Percentiles rank a stretch among this genome's conserved stretches.
Conservation (phyloP, 2,113 vertebrate species). For the Phaethon lepturus region DNA sequence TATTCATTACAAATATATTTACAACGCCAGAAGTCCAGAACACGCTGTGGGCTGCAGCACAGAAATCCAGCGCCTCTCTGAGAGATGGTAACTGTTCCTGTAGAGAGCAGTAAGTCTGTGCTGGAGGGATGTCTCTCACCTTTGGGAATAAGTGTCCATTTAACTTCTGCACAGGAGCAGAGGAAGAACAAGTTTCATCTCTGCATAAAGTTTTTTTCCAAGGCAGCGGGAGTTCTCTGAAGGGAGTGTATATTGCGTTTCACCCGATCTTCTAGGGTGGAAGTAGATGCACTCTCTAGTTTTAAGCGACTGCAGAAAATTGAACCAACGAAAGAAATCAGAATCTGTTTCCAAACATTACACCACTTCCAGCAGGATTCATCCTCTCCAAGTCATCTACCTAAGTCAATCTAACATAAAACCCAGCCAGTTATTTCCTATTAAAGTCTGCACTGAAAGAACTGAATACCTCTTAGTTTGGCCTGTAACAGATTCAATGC, state of each 20-base stretch:
- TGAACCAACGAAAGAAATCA: neutral
- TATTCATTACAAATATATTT: fast-evolving
- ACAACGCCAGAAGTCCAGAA: neutral
- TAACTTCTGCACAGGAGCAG: neutral
- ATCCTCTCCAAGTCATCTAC: neutral
- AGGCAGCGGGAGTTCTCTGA: conserved; percentile 88
- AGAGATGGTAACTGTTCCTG: neutral
- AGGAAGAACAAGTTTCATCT: conserved; percentile 69
- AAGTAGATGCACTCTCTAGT: conserved; percentile 89
- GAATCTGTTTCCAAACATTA: neutral
- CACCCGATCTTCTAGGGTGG: conserved; percentile 90
- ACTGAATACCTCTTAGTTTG: neutral
- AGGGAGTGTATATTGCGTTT: conserved; percentile 96
- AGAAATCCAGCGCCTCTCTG: neutral
- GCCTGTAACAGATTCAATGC: neutral
- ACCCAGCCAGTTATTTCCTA: neutral
- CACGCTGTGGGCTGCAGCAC: fast-evolving
- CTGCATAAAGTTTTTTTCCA: conserved; percentile 95
- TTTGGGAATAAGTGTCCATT: fast-evolving
- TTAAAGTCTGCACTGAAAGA: neutral
- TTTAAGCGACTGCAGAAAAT: conserved; percentile 85
- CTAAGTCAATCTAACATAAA: neutral
- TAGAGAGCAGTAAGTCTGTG: neutral
- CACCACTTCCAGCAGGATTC: neutral
- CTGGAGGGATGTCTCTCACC: neutral